Percentiles rank a stretch among this genome's conserved stretches.
phyloP scores from a whole-genome alignment of 2,113 vertebrate species.

The Neomonachus schauinslandi region DNA sequence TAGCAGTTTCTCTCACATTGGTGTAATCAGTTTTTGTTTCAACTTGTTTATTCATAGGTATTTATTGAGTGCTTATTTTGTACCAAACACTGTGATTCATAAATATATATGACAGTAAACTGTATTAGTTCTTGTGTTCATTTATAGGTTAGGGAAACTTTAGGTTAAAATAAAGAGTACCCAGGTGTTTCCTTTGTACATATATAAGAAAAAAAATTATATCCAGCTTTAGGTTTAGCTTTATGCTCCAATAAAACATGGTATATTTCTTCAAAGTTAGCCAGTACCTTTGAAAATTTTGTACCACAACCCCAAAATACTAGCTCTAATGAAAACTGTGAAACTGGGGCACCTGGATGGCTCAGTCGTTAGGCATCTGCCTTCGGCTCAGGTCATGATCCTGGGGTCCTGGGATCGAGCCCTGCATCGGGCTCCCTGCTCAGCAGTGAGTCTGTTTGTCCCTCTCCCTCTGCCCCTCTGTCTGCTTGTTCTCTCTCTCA shows the following conservation, averaged over 20 bases:
- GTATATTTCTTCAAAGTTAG: constrained; percentile 25
- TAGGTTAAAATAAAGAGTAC: background rate
- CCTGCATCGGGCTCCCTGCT: background rate
- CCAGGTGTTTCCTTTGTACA: background rate
- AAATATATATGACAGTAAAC: background rate
- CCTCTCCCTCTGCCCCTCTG: too few relatives aligned
- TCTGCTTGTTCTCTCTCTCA: background rate
- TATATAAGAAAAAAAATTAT: background rate
- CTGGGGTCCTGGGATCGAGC: too few relatives aligned
- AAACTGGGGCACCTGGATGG: background rate
- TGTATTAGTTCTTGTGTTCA: background rate
- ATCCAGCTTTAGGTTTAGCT: constrained; percentile 14
- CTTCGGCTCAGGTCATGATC: too few relatives aligned
- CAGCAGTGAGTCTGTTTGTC: background rate
- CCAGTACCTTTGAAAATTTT: background rate
- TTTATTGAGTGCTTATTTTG: constrained; percentile 1
- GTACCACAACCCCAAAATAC: background rate
- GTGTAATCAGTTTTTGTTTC: constrained; percentile 25
- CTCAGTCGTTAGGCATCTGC: too few relatives aligned
- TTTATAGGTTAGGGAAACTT: constrained; percentile 24
- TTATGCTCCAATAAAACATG: background rate
- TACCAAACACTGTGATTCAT: background rate
- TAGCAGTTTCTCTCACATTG: background rate
- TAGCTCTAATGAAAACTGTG: constrained; percentile 44
- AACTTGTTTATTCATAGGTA: background rate